Base-by-base conservation (phyloP, 1,140 invertebrate species). In the Ganaspis sp. region DNA sequence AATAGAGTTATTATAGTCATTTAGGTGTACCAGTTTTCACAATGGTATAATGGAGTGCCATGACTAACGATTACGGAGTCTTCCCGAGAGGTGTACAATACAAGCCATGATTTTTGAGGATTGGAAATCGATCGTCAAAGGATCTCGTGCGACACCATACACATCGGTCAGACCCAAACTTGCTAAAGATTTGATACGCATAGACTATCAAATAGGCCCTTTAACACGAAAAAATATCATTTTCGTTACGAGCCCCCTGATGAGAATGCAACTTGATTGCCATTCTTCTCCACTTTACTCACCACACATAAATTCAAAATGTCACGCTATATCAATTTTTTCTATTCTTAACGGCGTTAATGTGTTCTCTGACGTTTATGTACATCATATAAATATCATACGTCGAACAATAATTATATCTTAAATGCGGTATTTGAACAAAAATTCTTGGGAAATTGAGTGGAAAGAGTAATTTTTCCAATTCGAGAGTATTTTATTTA, bases 51-150 rank as follows among this genome's bases (percentile, higher is more conserved):
- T 84, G 75, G 85, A 83, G 74, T 84, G 80, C 77, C 85, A 83
- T 87, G 83, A 78, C 85, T 78, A 85, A 87, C 64, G 45, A 72
- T 78, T 74, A 85, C 81, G 78, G 70, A 81, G 54, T 76, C 72
- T 42, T 42, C 58, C 29, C 23, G 29, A 64, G 58, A n/a, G 23
- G 6, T n/a, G 11, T 15, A 64, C 58, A 64, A 64, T 64, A 26
- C 58, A 64, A 26, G 23, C 58, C 23, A n/a, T 76, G 69, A 29
- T 38, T 26, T 54, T 73, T 26, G 19, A 34, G 38, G 54, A 37
- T 74, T 75, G 21, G 70, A 75, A 81, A 81, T 85, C 70, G 69
- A 81, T 78, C 45, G 54, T 71, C 37, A 17, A 26, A 40, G 9
- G 54, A 69, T 69, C 38, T 69, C 53, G 23, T 69, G 37, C 45